Evolutionary conservation across 1,140 invertebrate genomes (phyloP).

Genomic region (Helicoverpa zea): DNA sequence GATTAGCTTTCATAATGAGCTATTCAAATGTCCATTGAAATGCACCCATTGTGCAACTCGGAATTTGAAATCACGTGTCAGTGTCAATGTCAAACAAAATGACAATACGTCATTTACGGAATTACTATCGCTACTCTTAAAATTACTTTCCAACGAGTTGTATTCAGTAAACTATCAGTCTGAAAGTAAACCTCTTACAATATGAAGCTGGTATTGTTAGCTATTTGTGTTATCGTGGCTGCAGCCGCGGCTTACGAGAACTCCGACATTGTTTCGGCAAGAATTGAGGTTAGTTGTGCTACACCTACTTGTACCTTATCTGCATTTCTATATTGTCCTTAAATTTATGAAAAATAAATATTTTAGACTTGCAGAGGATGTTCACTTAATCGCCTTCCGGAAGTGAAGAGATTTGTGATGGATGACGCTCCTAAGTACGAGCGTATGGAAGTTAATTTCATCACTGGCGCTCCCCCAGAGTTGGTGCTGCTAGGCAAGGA

Average conservation of each 20-base stretch:
- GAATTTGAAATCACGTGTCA: neutral
- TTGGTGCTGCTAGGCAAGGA: conserved; percentile 88
- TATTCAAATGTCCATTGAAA: no score
- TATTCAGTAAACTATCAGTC: neutral
- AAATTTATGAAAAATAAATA: conserved; percentile 22
- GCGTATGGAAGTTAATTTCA: conserved; percentile 88
- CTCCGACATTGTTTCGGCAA: conserved; percentile 74
- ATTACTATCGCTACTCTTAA: neutral
- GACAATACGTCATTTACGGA: neutral
- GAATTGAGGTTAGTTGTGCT: conserved; percentile 72
- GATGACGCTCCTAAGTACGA: conserved; percentile 91
- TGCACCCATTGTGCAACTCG: neutral
- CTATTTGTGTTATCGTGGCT: conserved; percentile 49
- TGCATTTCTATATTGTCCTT: neutral
- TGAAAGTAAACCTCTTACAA: neutral
- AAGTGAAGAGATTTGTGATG: conserved; percentile 92
- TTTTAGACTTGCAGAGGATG: conserved; percentile 93
- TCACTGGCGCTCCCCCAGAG: conserved; percentile 90
- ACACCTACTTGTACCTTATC: neutral
- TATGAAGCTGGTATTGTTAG: conserved; percentile 33
- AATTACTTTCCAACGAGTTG: neutral
- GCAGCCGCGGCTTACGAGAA: conserved; percentile 61
- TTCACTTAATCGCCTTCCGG: conserved; percentile 90
- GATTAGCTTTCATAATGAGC: no score
- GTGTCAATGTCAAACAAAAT: neutral